Percentiles rank a stretch among this genome's conserved stretches.
These are phyloP conservation scores for Hephaestus fuliginosus DNA, from an alignment of 2,797 vertebrate species.

Conservation along the genomic window DNA sequence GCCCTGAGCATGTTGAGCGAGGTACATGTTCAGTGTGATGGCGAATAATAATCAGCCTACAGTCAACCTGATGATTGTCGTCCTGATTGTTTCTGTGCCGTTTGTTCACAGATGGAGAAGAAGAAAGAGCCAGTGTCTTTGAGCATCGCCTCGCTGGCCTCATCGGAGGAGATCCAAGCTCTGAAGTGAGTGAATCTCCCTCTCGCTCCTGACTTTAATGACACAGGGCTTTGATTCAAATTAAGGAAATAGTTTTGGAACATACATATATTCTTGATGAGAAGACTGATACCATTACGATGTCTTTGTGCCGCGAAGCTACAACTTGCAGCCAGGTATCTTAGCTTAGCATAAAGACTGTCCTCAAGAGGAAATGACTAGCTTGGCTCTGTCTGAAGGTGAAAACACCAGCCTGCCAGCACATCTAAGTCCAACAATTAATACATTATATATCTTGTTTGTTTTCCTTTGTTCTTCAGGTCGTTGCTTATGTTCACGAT, in stretches of 20 bases:
- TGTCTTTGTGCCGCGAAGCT: neutral
- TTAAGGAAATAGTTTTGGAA: neutral
- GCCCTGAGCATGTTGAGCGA: slow-evolving; percentile 95
- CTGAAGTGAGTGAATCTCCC: slow-evolving; percentile 88
- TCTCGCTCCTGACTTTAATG: neutral
- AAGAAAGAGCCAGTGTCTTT: slow-evolving; percentile 93
- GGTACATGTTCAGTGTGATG: slow-evolving; percentile 74
- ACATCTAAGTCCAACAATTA: neutral
- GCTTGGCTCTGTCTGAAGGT: too few species aligned
- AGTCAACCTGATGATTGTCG: too few species aligned
- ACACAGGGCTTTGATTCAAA: neutral
- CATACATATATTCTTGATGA: neutral
- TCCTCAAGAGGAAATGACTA: too few species aligned
- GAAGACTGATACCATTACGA: neutral
- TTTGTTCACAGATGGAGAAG: slow-evolving; percentile 91
- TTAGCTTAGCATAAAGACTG: neutral
- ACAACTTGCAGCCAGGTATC: too few species aligned
- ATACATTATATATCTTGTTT: neutral
- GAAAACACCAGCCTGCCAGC: too few species aligned
- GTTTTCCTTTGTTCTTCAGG: slow-evolving; percentile 77
- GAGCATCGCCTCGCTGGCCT: slow-evolving; percentile 87
- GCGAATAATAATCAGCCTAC: accelerated
- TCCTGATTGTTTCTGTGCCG: neutral
- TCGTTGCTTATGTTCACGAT: slow-evolving; percentile 97
- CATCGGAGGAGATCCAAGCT: slow-evolving; percentile 91